phyloP scores from a whole-genome alignment of 2,888 invertebrate species.

The Elysia crispata region DNA sequence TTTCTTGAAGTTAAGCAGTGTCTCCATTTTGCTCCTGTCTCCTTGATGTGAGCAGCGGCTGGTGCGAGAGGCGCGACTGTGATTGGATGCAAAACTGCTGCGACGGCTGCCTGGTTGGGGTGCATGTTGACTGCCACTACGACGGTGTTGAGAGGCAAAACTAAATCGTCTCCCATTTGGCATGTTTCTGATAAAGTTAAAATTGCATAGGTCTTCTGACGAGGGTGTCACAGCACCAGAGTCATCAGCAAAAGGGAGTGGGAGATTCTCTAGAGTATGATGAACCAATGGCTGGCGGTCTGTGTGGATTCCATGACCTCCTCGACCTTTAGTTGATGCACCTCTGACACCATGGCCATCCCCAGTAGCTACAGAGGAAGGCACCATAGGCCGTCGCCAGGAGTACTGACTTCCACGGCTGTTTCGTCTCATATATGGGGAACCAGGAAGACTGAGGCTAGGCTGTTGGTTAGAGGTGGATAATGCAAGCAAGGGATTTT shows the following conservation, averaged over 20 bases:
- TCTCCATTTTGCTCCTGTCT: slow-evolving; percentile 66
- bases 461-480: slow-evolving; percentile 82
- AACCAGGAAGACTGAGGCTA: slow-evolving; percentile 96
- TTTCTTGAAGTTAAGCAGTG: slow-evolving; percentile 60
- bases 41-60: slow-evolving; percentile 84
- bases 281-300: slow-evolving; percentile 95
- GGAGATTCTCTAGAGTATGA: slow-evolving; percentile 86
- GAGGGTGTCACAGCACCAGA: slow-evolving; percentile 98
- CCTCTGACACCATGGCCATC: too few relatives aligned
- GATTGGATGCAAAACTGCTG: slow-evolving; percentile 67
- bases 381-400: slow-evolving; percentile 60
- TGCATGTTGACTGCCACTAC: slow-evolving; percentile 80
- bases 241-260: slow-evolving; percentile 96
- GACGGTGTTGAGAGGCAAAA: slow-evolving; percentile 90
- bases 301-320: slow-evolving; percentile 77
- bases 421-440: slow-evolving; percentile 93
- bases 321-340: not conserved
- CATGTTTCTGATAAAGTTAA: slow-evolving; percentile 81
- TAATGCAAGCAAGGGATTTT: not conserved
- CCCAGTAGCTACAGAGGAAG: not conserved
- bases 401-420: slow-evolving; percentile 85
- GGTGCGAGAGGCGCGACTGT: slow-evolving; percentile 62
- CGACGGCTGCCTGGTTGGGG: slow-evolving; percentile 56
- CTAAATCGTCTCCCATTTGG: slow-evolving; percentile 87
- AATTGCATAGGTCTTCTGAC: slow-evolving; percentile 87